Conservation (phyloP, 2,113 vertebrate species). For the Dipodomys stephensi region DNA sequence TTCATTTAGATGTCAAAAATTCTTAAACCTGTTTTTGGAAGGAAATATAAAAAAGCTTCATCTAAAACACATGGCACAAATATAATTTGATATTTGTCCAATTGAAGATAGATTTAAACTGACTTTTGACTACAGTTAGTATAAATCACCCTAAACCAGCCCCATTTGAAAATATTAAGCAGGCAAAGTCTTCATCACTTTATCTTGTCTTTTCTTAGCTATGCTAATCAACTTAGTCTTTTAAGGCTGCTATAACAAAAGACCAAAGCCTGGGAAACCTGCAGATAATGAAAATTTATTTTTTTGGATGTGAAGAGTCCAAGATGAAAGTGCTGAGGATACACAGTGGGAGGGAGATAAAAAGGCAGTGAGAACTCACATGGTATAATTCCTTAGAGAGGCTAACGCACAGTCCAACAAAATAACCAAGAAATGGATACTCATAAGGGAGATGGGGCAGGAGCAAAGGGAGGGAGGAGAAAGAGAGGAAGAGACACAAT, state of each 20-base stretch:
- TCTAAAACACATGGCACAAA: neutral
- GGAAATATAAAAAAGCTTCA: slow-evolving; percentile 26
- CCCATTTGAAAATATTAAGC: neutral
- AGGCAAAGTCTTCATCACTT: neutral
- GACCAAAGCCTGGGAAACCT: neutral
- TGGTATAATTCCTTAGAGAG: too few relatives aligned
- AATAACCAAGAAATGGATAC: too few relatives aligned
- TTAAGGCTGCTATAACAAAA: neutral
- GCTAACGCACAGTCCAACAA: too few relatives aligned
- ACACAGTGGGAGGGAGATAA: too few relatives aligned
- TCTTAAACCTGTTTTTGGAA: neutral
- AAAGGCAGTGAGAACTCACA: neutral
- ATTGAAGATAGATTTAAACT: neutral
- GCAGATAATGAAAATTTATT: neutral
- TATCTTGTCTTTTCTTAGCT: too few relatives aligned
- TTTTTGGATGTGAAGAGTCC: neutral
- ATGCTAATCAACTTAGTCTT: too few relatives aligned
- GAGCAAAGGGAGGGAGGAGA: too few relatives aligned
- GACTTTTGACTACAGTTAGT: neutral
- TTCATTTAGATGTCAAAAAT: neutral
- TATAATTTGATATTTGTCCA: neutral
- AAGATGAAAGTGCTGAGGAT: neutral
- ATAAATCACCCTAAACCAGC: neutral
- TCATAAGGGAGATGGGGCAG: too few relatives aligned
- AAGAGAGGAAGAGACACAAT: too few relatives aligned